Conservation (phyloP, 2,113 vertebrate species). For the Albula glossodonta region DNA sequence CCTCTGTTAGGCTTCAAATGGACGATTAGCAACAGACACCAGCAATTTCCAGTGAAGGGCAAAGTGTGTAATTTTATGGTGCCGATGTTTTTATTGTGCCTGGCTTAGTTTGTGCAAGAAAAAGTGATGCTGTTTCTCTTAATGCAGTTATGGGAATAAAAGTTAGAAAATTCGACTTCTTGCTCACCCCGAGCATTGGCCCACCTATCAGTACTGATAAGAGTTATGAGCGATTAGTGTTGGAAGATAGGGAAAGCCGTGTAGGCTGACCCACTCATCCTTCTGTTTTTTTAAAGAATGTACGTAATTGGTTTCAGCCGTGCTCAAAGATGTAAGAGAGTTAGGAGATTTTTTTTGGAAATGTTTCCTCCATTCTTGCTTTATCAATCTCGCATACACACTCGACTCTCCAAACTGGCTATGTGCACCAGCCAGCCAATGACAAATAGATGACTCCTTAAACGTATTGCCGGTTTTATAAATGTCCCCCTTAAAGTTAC, state of each 20-base stretch:
- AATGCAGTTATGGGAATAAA: constrained; percentile 14
- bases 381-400: background rate
- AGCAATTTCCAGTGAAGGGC: background rate
- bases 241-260: constrained; percentile 14
- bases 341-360: background rate
- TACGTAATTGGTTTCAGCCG: constrained; percentile 28
- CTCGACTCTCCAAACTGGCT: background rate
- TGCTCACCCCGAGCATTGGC: constrained; percentile 14
- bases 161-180: constrained; percentile 6
- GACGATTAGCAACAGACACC: background rate
- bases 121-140: background rate
- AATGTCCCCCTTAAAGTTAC: background rate
- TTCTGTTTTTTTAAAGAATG: constrained; percentile 11
- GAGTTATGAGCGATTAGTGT: constrained; percentile 28
- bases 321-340: background rate
- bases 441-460: background rate
- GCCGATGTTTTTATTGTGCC: background rate
- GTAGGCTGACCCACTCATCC: background rate
- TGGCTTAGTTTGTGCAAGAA: background rate
- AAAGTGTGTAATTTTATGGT: background rate
- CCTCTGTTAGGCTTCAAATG: background rate
- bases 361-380: background rate
- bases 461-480: background rate
- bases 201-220: constrained; percentile 3
- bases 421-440: background rate